Percentiles rank a stretch among this genome's conserved stretches.
Conservation (phyloP, 2,888 invertebrate genomes). For the Hecatera dysodea region DNA sequence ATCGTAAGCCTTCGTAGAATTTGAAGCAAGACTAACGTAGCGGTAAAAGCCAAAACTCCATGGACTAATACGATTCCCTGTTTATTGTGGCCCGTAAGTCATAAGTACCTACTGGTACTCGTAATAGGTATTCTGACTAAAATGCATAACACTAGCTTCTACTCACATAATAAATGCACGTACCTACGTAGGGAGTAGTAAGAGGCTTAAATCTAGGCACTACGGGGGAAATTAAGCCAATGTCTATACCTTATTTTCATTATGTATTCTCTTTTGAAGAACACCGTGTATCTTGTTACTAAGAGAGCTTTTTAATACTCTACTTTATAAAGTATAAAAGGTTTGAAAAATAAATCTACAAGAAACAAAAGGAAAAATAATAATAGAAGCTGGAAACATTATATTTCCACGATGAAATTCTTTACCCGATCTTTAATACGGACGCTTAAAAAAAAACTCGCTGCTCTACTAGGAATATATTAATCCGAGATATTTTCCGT, state of each 20-base stretch:
- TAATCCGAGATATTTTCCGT: neutral
- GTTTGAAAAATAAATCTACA: neutral
- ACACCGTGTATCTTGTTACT: neutral
- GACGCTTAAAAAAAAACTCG: neutral
- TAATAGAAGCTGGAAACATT: neutral
- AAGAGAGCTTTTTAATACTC: neutral
- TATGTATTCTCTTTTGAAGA: conserved; percentile 1
- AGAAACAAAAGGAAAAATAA: neutral
- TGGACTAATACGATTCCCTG: neutral
- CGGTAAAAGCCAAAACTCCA: neutral
- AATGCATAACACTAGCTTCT: neutral
- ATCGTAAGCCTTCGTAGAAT: neutral
- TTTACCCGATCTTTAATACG: neutral
- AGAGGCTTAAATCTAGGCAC: conserved; percentile 6
- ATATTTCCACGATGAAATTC: neutral
- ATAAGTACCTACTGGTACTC: neutral
- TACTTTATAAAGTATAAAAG: neutral
- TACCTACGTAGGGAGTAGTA: neutral
- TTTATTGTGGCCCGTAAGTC: neutral
- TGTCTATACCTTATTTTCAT: neutral
- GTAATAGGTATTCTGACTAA: neutral
- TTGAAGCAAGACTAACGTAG: neutral
- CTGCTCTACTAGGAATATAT: neutral
- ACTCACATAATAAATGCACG: neutral
- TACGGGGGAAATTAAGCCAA: neutral